Conservation (phyloP, 2,113 vertebrate genomes). For the Bothrops jararaca region DNA sequence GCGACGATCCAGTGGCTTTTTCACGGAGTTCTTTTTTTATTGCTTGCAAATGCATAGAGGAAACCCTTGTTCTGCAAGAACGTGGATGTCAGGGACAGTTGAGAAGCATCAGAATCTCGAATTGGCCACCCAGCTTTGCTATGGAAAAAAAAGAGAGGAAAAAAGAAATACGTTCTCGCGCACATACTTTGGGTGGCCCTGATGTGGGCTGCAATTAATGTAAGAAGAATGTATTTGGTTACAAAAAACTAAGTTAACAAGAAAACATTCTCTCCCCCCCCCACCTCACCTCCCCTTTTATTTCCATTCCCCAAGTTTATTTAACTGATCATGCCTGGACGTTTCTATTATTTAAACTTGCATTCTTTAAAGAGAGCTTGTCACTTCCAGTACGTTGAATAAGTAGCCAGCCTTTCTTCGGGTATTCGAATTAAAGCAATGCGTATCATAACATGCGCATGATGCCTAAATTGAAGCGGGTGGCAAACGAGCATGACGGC, state of each 20-base stretch:
- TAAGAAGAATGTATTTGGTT: not conserved
- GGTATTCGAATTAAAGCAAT: not conserved
- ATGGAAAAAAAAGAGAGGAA: not conserved
- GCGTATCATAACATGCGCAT: fast-evolving
- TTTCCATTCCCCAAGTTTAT: not conserved
- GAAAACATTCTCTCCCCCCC: not conserved
- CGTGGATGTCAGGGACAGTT: slow-evolving; percentile 33
- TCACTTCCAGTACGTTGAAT: not conserved
- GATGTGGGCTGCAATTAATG: slow-evolving; percentile 16
- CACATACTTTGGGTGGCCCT: not conserved
- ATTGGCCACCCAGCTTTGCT: not conserved
- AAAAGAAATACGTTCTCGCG: not conserved
- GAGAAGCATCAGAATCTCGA: not conserved
- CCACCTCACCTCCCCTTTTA: not conserved
- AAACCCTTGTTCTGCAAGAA: slow-evolving; percentile 41
- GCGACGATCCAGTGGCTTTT: slow-evolving; percentile 12
- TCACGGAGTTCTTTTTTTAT: not conserved
- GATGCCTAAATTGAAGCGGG: not conserved
- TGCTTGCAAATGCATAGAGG: not conserved
- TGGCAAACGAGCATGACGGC: not conserved
- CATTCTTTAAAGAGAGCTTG: not conserved
- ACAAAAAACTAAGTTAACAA: not conserved
- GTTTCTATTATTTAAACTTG: slow-evolving; percentile 12
- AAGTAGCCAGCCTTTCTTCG: not conserved
- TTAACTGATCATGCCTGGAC: not conserved